Base-by-base conservation (phyloP, 2,797 vertebrate species). In the Halcyon badia region DNA sequence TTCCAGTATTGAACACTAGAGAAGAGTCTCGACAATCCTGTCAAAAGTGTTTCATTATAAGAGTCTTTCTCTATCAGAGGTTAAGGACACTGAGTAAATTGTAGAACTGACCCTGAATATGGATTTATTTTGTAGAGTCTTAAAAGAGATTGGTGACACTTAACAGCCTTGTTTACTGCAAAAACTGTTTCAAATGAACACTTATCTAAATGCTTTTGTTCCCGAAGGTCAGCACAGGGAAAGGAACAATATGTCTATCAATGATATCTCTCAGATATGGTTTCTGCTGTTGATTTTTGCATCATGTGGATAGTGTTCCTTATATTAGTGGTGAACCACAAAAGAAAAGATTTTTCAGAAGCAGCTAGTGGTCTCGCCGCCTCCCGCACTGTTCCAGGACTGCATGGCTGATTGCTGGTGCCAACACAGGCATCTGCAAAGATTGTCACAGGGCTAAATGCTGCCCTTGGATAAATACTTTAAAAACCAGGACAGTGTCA, bases 261-360 rank as follows among this genome's bases (percentile, higher is more conserved):
- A 68, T 75, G 28, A 13, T 22, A 11, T 24, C 9, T 61, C 69
- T 95, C 54, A 61, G 15, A 35, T 80, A 54, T 0, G 2, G 3
- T 57, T 87, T 91, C 46, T 69, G 28, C 22, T 70, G 31, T 44
- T 86, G 58, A 41, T 31, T 84, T 83, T 69, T 79, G 13, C 35
- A 33, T 89, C 60, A 12, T 83, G 24, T 75, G 37, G 25, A 28
- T 54, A 28, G 31, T 3, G 2, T 57, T 44, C 71, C 70, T 70
- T 90, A 16, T 89, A 26, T 56, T 81, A 39, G 58, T 42, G 49
- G n/a, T 72, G 49, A 89, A 79, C 65, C 75, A 86, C 37, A 80
- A 71, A 54, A 94, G 14, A 94, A 94, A 81, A 81, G 31, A 17
- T 97, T 96, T 44, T 95, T 77, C 90, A 95, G 73, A 92, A 84